A percentile compares a stretch with the other conserved stretches of the same genome.
Conservation (phyloP, 1,140 invertebrate genomes). For the Rhyzopertha dominica region DNA sequence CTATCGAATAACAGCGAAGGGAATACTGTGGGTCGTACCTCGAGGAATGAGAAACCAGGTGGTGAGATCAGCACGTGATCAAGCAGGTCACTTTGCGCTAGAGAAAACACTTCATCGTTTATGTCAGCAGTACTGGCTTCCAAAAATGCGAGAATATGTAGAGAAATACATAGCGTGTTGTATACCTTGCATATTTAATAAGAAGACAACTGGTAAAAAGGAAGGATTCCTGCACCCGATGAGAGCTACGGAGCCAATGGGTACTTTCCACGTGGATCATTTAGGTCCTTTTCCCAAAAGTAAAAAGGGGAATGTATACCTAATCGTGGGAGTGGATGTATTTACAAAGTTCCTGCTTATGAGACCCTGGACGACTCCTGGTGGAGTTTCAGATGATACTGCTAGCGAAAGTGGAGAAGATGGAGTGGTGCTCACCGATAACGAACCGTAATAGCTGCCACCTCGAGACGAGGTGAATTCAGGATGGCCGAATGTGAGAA, state of each 20-base stretch:
- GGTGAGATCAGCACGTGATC: constrained; percentile 35
- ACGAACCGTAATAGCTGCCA: too few species aligned
- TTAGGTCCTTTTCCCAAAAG: constrained; percentile 30
- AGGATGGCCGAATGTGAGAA: too few species aligned
- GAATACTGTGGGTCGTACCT: constrained; percentile 37
- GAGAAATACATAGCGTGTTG: constrained; percentile 30
- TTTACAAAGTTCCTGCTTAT: constrained; percentile 20
- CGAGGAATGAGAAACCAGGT: constrained; percentile 31
- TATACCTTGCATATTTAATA: constrained; percentile 22
- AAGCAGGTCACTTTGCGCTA: constrained; percentile 36
- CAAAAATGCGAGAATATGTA: constrained; percentile 31
- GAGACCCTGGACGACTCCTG: too few species aligned
- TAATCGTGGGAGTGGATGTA: constrained; percentile 18
- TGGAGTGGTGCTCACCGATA: too few species aligned
- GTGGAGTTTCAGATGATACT: too few species aligned
- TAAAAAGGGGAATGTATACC: constrained; percentile 17
- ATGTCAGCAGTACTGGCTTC: constrained; percentile 36
- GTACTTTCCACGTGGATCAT: constrained; percentile 31
- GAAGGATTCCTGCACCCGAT: constrained; percentile 34
- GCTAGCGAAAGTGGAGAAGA: too few species aligned
- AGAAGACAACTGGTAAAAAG: constrained; percentile 24
- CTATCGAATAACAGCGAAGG: constrained; percentile 27
- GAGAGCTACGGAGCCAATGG: constrained; percentile 22
- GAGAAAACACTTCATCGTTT: constrained; percentile 36
- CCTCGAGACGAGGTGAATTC: too few species aligned